Evolutionary conservation across 2,888 invertebrate species (phyloP).

Genomic region (Eristalis tenax): DNA sequence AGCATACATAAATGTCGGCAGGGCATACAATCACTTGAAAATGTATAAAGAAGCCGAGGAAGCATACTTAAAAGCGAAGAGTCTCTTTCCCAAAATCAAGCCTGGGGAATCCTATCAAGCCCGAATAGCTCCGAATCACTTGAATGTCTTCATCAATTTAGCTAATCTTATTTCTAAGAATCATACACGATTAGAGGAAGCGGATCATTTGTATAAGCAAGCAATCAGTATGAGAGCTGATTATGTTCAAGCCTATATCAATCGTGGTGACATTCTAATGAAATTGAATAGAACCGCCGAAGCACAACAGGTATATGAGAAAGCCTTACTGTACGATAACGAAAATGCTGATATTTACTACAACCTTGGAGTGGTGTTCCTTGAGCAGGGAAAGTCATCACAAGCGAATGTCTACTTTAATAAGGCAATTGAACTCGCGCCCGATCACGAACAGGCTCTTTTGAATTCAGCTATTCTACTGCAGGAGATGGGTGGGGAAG

Average conservation of each 20-base stretch:
- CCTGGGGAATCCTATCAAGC: slow-evolving; percentile 97
- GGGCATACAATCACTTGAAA: slow-evolving; percentile 96
- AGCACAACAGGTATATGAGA: slow-evolving; percentile 96
- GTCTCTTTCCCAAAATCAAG: slow-evolving; percentile 93
- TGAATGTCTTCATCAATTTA: slow-evolving; percentile 97
- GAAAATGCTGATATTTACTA: slow-evolving; percentile 97
- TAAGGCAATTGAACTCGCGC: slow-evolving; percentile 94
- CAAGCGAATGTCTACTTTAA: slow-evolving; percentile 96
- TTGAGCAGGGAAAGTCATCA: slow-evolving; percentile 95
- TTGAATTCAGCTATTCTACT: slow-evolving; percentile 97
- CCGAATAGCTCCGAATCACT: slow-evolving; percentile 96
- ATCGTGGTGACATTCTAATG: slow-evolving; percentile 97
- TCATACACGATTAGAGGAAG: slow-evolving; percentile 94
- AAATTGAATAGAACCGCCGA: slow-evolving; percentile 96
- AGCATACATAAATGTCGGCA: slow-evolving; percentile 97
- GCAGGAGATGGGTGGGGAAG: slow-evolving; percentile 92
- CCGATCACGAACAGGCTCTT: slow-evolving; percentile 96
- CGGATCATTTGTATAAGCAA: slow-evolving; percentile 95
- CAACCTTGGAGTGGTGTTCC: slow-evolving; percentile 95
- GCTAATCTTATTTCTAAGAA: slow-evolving; percentile 97
- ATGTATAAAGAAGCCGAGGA: slow-evolving; percentile 94
- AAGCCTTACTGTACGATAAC: slow-evolving; percentile 95
- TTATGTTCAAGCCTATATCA: slow-evolving; percentile 95
- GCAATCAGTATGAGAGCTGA: slow-evolving; percentile 98
- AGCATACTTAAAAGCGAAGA: slow-evolving; percentile 94